Conservation (phyloP, 2,797 vertebrate genomes). For the Heteromormyrus szaboi region DNA sequence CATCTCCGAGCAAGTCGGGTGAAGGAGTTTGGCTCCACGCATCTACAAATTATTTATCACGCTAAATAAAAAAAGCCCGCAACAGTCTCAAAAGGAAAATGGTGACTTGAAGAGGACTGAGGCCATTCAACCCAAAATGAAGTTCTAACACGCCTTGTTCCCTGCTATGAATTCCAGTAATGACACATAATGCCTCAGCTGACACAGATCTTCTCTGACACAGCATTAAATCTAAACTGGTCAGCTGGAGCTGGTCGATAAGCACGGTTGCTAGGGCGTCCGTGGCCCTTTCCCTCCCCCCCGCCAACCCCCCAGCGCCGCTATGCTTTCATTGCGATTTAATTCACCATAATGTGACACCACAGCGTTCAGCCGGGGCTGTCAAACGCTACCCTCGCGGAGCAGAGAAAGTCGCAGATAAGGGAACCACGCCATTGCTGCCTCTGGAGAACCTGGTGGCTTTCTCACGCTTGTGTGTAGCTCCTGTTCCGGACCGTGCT, state of each 20-base stretch:
- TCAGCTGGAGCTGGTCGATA: background rate
- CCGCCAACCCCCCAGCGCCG: background rate
- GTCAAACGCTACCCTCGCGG: background rate
- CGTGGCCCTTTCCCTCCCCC: background rate
- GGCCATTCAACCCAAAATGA: background rate
- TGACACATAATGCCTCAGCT: background rate
- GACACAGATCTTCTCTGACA: background rate
- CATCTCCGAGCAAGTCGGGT: background rate
- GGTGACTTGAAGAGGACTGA: background rate
- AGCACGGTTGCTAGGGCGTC: background rate
- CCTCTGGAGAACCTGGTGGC: background rate
- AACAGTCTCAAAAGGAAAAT: background rate
- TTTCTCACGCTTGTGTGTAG: background rate
- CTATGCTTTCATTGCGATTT: background rate
- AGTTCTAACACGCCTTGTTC: background rate
- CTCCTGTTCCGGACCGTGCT: background rate
- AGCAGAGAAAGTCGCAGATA: background rate
- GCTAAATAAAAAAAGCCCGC: background rate
- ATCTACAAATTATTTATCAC: background rate
- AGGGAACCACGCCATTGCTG: background rate
- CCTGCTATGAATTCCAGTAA: background rate
- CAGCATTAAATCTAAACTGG: background rate
- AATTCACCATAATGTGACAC: constrained; percentile 3
- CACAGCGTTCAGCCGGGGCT: background rate
- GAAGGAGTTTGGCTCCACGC: background rate